Conservation (phyloP, 2,113 vertebrate species). For the Phyllopteryx taeniolatus region DNA sequence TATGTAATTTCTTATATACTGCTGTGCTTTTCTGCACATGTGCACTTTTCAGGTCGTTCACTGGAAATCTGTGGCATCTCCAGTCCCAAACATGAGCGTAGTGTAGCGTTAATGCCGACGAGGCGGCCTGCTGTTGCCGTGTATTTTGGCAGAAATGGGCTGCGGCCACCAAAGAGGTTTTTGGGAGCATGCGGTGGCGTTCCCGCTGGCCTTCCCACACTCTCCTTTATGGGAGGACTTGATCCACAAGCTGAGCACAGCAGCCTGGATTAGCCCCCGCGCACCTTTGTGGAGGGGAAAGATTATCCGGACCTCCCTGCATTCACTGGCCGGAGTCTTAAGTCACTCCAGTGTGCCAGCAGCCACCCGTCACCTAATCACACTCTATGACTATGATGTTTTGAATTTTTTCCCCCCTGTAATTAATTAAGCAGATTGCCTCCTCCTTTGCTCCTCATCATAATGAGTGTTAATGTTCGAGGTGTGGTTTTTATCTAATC, state of each 20-base stretch:
- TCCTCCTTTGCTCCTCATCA: slow-evolving; percentile 12
- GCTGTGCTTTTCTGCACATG: neutral
- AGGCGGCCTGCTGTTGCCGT: slow-evolving; percentile 38
- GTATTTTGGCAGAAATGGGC: slow-evolving; percentile 44
- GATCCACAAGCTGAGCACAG: slow-evolving; percentile 69
- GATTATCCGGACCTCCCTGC: slow-evolving; percentile 77
- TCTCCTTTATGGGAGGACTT: slow-evolving; percentile 63
- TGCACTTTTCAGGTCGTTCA: neutral
- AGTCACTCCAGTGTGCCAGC: slow-evolving; percentile 70
- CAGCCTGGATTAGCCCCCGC: slow-evolving; percentile 69
- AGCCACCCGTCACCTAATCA: slow-evolving; percentile 66
- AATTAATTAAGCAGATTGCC: slow-evolving; percentile 70
- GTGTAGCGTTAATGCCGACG: neutral
- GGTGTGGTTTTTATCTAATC: neutral
- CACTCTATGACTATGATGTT: slow-evolving; percentile 59
- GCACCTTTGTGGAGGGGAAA: slow-evolving; percentile 74
- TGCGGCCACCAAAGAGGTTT: slow-evolving; percentile 54
- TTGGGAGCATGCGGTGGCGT: slow-evolving; percentile 26
- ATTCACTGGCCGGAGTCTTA: slow-evolving; percentile 72
- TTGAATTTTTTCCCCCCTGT: slow-evolving; percentile 34
- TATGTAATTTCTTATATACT: neutral
- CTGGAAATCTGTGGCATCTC: neutral
- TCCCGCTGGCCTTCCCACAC: slow-evolving; percentile 73
- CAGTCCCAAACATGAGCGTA: neutral
- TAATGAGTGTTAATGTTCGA: neutral